Evolutionary conservation across 2,113 vertebrate species (phyloP), one percentile per base, ranked within the genome.

Genomic region (Ranitomeya imitator): DNA sequence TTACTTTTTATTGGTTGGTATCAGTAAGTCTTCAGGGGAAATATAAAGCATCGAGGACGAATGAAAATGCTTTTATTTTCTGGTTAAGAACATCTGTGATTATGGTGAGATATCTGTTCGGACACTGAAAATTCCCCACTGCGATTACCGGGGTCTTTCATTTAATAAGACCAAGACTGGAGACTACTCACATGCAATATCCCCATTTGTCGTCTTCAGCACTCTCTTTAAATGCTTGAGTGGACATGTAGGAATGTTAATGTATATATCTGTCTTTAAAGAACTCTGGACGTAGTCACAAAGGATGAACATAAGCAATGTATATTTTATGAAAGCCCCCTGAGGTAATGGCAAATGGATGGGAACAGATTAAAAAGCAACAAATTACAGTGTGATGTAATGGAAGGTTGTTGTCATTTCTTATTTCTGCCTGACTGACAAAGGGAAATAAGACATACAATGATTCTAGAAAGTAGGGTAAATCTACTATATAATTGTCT

Each of bases 221-320:
- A 19, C 31, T 18, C n/a, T 86, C 59, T 79, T 79, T 79, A 81
- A 67, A 87, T 80, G 77, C 77, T 80, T 69, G 77, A 81, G 61
- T 65, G 77, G 26, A 63, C 51, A 78, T 12, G 51, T 55, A 57
- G 61, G n/a, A 59, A 57, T 87, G 61, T 80, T 80, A 87, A 80
- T 87, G 86, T 87, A 69, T 87, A 69, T 87, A 80, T 54, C 10
- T 59, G 67, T 31, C 77, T 69, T 80, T 87, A 80, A 19, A 79
- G 60, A 67, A 86, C 19, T 21, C 15, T 18, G 51, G 14, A 55
- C 31, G 31, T 79, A 79, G 61, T 86, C 74, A 61, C 61, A 54
- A 45, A 59, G 45, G 61, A 80, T 26, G 8, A 19, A 19, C n/a
- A 65, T 26, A 21, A 59, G 61, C 21, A 71, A 79, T 80, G 52